A percentile compares a stretch with the other conserved stretches of the same genome.
Conservation (phyloP, 2,797 vertebrate genomes). For the Myoxocephalus aenaeus region DNA sequence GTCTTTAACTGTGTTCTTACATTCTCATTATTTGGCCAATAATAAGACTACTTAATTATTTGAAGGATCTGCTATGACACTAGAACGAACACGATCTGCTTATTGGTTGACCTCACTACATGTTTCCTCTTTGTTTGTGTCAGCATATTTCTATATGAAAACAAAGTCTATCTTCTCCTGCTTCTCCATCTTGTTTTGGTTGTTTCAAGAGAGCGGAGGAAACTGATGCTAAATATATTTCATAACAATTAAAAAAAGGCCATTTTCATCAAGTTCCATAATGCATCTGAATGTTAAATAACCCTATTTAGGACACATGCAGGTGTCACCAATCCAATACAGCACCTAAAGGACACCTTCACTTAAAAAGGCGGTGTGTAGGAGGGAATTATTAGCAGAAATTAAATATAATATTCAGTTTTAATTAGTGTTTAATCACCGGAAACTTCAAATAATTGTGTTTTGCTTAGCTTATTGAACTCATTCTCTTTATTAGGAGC, state of each 20-base stretch:
- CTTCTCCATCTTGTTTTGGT: not conserved
- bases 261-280: conserved; percentile 4
- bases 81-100: conserved; percentile 1
- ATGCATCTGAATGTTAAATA: conserved; percentile 9
- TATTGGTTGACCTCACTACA: not conserved
- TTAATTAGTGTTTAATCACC: not conserved
- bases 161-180: not conserved
- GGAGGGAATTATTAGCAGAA: not conserved
- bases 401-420: not conserved
- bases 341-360: not conserved
- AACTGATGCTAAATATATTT: conserved; percentile 2
- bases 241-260: conserved; percentile 2
- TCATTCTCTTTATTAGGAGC: not conserved
- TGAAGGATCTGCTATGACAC: not conserved
- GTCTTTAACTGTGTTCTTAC: not conserved
- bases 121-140: not conserved
- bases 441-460: not conserved
- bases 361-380: not conserved
- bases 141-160: not conserved
- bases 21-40: not conserved
- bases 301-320: conserved; percentile 10
- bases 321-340: conserved; percentile 28
- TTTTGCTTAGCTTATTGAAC: too few species aligned
- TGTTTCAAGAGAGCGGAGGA: not conserved
- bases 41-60: conserved; percentile 3